These are phyloP conservation scores for Planiliza haematocheilus DNA, from an alignment of 2,113 vertebrate genomes.

Conservation along the genomic window DNA sequence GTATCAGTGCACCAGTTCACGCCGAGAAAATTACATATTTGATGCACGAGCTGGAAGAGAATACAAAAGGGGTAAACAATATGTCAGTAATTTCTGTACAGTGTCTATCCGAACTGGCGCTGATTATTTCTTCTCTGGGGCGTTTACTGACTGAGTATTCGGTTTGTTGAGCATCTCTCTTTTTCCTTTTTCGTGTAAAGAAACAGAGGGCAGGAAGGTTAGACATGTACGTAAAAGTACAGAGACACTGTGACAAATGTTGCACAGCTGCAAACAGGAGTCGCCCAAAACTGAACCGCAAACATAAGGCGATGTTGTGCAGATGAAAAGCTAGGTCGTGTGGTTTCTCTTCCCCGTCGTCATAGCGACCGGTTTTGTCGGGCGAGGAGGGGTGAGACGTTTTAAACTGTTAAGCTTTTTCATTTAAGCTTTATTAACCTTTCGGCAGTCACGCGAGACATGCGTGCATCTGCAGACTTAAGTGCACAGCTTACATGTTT, in stretches of 20 bases:
- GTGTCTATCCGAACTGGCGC: constrained; percentile 15
- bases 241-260: no score
- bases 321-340: not conserved
- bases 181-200: constrained; percentile 24
- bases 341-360: not conserved
- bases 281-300: constrained; percentile 10
- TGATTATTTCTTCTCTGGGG: constrained; percentile 25
- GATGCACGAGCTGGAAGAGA: constrained; percentile 28
- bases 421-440: constrained; percentile 32
- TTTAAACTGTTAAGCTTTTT: constrained; percentile 24
- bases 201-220: constrained; percentile 12
- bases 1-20: constrained; percentile 44
- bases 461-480: not conserved
- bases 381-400: constrained; percentile 5
- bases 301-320: constrained; percentile 18
- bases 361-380: constrained; percentile 30
- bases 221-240: constrained; percentile 30
- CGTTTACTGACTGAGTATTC: constrained; percentile 41
- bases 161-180: no score
- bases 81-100: constrained; percentile 31
- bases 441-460: constrained; percentile 4
- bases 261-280: no score
- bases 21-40: constrained; percentile 63
- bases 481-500: constrained; percentile 1
- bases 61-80: constrained; percentile 51